These are phyloP conservation scores for Phengaris alcon DNA, from an alignment of 2,888 invertebrate species.

Conservation along the genomic window DNA sequence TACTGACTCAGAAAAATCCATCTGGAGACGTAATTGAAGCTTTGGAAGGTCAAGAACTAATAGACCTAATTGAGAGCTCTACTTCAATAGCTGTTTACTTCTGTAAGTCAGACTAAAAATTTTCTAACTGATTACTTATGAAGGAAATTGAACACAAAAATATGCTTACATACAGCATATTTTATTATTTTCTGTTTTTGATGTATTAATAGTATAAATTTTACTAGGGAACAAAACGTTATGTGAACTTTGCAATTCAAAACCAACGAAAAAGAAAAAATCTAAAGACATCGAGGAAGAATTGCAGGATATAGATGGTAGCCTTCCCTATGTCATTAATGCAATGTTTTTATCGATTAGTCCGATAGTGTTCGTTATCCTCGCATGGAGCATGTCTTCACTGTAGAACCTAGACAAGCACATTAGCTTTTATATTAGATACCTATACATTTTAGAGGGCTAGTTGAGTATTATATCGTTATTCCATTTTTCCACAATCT, in stretches of 20 bases:
- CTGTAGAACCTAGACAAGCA: slow-evolving; percentile 10
- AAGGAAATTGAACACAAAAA: neutral
- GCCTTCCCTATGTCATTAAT: slow-evolving; percentile 38
- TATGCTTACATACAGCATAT: neutral
- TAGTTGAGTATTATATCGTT: neutral
- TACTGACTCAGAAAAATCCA: slow-evolving; percentile 94
- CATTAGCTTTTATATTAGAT: slow-evolving; percentile 2
- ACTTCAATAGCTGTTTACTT: slow-evolving; percentile 93
- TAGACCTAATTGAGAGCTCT: slow-evolving; percentile 87
- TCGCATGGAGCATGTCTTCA: slow-evolving; percentile 53
- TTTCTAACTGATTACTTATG: neutral
- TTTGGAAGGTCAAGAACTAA: slow-evolving; percentile 87
- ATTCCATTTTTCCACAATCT: neutral
- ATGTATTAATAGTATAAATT: slow-evolving; percentile 39
- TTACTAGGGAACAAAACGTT: slow-evolving; percentile 93
- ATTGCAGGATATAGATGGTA: slow-evolving; percentile 69
- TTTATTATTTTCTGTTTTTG: neutral
- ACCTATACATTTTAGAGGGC: neutral
- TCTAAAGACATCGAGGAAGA: slow-evolving; percentile 78
- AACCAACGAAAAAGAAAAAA: slow-evolving; percentile 81
- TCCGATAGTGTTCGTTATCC: slow-evolving; percentile 36
- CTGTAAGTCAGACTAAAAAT: slow-evolving; percentile 83
- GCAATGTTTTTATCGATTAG: slow-evolving; percentile 24
- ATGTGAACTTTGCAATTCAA: slow-evolving; percentile 90
- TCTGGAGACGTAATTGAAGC: slow-evolving; percentile 94